These are phyloP conservation scores for Anhinga anhinga DNA, from an alignment of 2,113 vertebrate genomes.

Conservation along the genomic window DNA sequence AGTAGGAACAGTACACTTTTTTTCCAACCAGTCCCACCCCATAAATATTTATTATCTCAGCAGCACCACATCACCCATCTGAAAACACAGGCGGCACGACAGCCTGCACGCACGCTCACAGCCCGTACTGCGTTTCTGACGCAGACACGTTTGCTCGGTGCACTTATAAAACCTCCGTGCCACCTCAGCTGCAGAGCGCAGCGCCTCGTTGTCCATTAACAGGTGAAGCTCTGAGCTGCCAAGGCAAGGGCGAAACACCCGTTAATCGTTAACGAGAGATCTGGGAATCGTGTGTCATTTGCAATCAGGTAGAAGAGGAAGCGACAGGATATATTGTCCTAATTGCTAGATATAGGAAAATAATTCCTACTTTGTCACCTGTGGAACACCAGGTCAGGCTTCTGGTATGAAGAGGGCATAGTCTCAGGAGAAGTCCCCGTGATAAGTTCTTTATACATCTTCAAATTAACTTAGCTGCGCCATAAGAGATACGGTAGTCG, in stretches of 20 bases:
- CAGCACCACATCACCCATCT: not conserved
- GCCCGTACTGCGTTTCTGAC: fast-evolving
- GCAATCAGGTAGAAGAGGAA: not conserved
- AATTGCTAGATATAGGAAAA: not conserved
- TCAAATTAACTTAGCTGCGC: not conserved
- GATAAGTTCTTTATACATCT: not conserved
- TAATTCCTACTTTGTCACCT: not conserved
- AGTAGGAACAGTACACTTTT: fast-evolving
- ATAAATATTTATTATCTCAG: not conserved
- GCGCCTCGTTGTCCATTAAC: not conserved
- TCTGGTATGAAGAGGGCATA: not conserved
- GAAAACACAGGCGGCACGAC: not conserved
- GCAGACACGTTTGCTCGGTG: fast-evolving
- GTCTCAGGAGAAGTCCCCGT: no score
- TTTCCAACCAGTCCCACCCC: not conserved
- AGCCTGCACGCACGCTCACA: not conserved
- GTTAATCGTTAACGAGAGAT: not conserved
- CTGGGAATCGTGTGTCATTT: not conserved
- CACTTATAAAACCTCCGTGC: not conserved
- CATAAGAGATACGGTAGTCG: fast-evolving
- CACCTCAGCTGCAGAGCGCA: not conserved
- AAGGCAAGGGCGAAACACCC: not conserved
- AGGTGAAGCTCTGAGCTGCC: not conserved
- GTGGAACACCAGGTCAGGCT: not conserved
- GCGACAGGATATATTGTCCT: not conserved